Evolutionary conservation across 2,888 invertebrate genomes (phyloP).

Genomic region (Drosophila subsilvestris): DNA sequence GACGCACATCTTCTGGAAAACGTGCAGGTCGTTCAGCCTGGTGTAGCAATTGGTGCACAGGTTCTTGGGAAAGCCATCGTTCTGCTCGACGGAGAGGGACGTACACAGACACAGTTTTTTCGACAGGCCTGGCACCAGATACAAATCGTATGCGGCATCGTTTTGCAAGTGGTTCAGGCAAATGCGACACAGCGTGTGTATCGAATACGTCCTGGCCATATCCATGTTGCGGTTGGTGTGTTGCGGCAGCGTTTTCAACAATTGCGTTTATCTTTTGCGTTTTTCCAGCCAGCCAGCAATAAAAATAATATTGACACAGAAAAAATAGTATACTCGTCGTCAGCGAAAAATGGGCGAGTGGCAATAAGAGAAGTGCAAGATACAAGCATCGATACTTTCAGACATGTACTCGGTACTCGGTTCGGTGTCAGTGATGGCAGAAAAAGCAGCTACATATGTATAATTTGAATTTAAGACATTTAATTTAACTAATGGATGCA

Average conservation of each 20-base stretch:
- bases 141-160: conserved; percentile 76
- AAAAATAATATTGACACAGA: conserved; percentile 78
- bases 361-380: conserved; percentile 41
- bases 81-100: conserved; percentile 78
- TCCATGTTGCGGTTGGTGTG: conserved; percentile 57
- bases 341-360: conserved; percentile 61
- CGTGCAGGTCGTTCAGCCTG: conserved; percentile 79
- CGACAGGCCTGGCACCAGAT: conserved; percentile 77
- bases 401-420: neutral
- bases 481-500: no score
- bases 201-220: conserved; percentile 65
- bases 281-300: conserved; percentile 52
- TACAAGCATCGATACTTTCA: conserved; percentile 16
- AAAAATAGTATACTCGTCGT: conserved; percentile 75
- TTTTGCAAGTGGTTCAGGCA: conserved; percentile 77
- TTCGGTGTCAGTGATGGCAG: conserved; percentile 1
- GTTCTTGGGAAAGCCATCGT: conserved; percentile 81
- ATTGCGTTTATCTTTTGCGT: conserved; percentile 18
- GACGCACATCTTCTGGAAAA: conserved; percentile 79
- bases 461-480: neutral
- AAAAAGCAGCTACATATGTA: neutral
- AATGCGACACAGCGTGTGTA: conserved; percentile 81
- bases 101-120: conserved; percentile 81
- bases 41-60: conserved; percentile 78
- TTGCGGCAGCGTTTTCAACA: conserved; percentile 19